Percentiles rank a stretch among this genome's conserved stretches.
Conservation (phyloP, 2,888 invertebrate species). For the Hyles lineata region DNA sequence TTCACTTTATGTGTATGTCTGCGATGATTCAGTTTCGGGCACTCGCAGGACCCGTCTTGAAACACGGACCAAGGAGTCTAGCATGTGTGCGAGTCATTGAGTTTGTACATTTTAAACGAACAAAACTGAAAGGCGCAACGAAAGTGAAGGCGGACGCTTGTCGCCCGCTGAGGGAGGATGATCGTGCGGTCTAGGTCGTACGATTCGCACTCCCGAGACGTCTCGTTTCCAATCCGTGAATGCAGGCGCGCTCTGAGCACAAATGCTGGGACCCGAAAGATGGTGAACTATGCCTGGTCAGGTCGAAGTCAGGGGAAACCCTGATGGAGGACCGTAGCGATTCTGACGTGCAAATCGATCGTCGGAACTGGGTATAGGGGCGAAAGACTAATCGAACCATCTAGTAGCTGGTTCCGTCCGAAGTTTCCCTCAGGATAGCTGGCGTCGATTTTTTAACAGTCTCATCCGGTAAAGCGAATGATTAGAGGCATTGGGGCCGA, state of each 20-base stretch:
- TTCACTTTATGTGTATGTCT: slow-evolving; percentile 46
- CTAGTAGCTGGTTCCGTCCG: slow-evolving; percentile 91
- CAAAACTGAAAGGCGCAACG: slow-evolving; percentile 30
- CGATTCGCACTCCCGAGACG: slow-evolving; percentile 85
- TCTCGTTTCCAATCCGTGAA: slow-evolving; percentile 80
- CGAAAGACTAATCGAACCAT: slow-evolving; percentile 90
- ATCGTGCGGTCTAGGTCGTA: slow-evolving; percentile 55
- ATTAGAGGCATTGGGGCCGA: too few species aligned
- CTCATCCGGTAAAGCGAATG: too few species aligned
- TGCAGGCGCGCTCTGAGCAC: too few species aligned
- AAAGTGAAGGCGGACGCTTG: slow-evolving; percentile 27
- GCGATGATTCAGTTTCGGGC: slow-evolving; percentile 72
- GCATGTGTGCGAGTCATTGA: slow-evolving; percentile 89
- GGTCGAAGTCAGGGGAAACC: too few species aligned
- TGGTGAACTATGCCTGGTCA: too few species aligned
- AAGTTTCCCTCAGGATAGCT: slow-evolving; percentile 91
- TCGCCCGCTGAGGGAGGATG: slow-evolving; percentile 28
- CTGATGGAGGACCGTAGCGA: too few species aligned
- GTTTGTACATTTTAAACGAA: slow-evolving; percentile 46
- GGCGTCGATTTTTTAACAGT: too few species aligned
- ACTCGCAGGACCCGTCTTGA: slow-evolving; percentile 89
- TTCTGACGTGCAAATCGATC: slow-evolving; percentile 93
- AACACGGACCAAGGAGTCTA: slow-evolving; percentile 68
- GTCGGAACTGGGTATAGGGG: slow-evolving; percentile 89
- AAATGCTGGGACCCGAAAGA: too few species aligned